Evolutionary conservation across 2,797 vertebrate species (phyloP), one percentile per base, ranked within the genome.

Genomic region (Microchirus variegatus): DNA sequence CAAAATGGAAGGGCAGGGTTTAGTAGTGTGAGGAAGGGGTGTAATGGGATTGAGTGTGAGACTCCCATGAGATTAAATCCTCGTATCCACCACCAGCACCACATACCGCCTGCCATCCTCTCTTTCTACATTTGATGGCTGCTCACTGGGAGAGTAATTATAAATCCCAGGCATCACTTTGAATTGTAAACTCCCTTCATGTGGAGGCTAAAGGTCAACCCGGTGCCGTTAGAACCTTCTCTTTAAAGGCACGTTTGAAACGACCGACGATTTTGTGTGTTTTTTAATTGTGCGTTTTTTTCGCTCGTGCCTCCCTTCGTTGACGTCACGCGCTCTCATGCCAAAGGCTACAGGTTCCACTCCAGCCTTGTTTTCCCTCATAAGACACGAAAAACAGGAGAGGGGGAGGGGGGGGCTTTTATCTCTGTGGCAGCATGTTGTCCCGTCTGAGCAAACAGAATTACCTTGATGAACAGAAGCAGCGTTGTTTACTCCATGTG

Each of bases 131-230:
- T 78, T 66, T 83, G 75, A 87, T 78, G 77, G 72, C 76, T 67
- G 75, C 86, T 87, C 78, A 75, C 71, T 80, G 88, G 52, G 89
- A 81, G 82, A 76, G 75, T 88, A 90, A 92, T 90, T 90, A 83
- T 50, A 66, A 86, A 84, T 82, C 83, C 67, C 64, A 68, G 81
- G 66, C 74, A 85, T 85, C 77, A 69, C 67, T 81, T 68, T 79
- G 67, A 86, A 84, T 63, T 70, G 52, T 82, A 75, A 83, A 76
- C 66, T 70, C 45, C 15, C 67, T 59, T 66, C 80, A 63, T 58
- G 73, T 61, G 51, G 72, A 59, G 75, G 42, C 55, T 26, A 15
- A 13, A 14, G 19, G 44, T 12, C 42, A 17, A 4, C 44, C 44
- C 16, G 7, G 10, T 10, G 6, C 16, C 43, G 14, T 37, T 11